Evolutionary conservation across 1,140 invertebrate species (phyloP), one percentile per base, ranked within the genome.

Genomic region (Nasonia giraulti): DNA sequence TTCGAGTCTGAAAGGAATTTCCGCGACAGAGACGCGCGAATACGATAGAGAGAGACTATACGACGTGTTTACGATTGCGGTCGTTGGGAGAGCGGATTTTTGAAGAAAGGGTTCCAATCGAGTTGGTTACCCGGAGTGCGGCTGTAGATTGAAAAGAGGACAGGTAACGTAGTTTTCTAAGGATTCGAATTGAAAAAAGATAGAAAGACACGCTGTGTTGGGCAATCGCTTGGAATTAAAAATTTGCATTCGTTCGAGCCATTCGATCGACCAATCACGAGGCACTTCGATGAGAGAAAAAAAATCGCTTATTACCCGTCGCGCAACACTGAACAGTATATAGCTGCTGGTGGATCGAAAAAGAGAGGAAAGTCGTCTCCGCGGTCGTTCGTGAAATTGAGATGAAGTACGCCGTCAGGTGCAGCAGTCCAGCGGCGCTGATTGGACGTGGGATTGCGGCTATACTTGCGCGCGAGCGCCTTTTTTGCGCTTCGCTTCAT

Each of bases 331-430:
- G 10, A 71, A 33, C 68, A 14, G 50, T 55, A 27, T 27, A 1
- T 27, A 27, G 27, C 27, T 27, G 27, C 27, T 27, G 27, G 27
- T 55, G 50, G 12, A 12, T 55, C 17, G 20, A 7, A 62, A 62
- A 62, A 62, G 55, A 62, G 17, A n/a, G 17, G 20, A 62, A 17
- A 62, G 55, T n/a, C 50, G 50, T 74, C 31, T 66, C 33, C 27
- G 37, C 78, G 68, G 37, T 77, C 17, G 62, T 78, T 79, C 68
- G 23, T 37, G 55, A 86, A 82, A 82, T 86, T 79, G 84, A 86
- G 69, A 87, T 84, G 79, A 78, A 80, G 71, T 74, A 69, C 81
- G 68, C 69, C 71, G 83, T 83, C 83, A 87, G 85, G 81, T 87
- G 85, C 82, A 76, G 80, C 20, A 11, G 37, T 11, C 55, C 17